Conservation (phyloP, 64 coral and sea anemone genomes). For the Cladopsammia gracilis region DNA sequence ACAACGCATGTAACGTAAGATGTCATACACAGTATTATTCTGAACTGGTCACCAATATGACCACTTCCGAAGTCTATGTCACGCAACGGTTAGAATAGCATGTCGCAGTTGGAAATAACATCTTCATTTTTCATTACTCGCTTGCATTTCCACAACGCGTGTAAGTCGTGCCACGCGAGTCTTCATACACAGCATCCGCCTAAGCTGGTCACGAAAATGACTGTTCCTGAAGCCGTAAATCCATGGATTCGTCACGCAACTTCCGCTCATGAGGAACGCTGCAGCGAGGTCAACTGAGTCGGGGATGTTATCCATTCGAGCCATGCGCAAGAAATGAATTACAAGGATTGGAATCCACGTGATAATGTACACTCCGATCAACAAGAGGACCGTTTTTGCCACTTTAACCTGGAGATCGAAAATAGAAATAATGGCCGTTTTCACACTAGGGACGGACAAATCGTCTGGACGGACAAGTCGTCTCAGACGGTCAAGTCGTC, state of each 20-base stretch:
- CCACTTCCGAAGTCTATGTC: conserved; percentile 79
- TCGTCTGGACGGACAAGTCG: no score
- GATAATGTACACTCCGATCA: conserved; percentile 84
- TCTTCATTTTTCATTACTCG: not conserved
- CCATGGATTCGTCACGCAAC: conserved; percentile 91
- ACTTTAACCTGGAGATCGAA: conserved; percentile 69
- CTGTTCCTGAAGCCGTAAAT: conserved; percentile 87
- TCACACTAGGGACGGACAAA: no score
- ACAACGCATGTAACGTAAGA: not conserved
- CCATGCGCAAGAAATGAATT: conserved; percentile 83
- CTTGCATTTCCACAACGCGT: conserved; percentile 8
- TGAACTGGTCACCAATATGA: conserved; percentile 76
- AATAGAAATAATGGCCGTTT: not conserved
- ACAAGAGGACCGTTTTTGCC: conserved; percentile 70
- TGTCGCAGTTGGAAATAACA: conserved; percentile 15
- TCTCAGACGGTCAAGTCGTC: no score
- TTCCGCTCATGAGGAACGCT: conserved; percentile 77
- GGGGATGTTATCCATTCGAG: conserved; percentile 59
- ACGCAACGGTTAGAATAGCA: conserved; percentile 74
- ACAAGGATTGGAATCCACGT: conserved; percentile 86
- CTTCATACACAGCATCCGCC: conserved; percentile 64
- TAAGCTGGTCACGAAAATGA: conserved; percentile 78
- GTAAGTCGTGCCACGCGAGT: not conserved
- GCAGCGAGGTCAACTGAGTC: conserved; percentile 73
- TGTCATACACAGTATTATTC: conserved; percentile 66